Conservation (phyloP, 2,888 invertebrate species). For the Scelioninae gen. 1 region DNA sequence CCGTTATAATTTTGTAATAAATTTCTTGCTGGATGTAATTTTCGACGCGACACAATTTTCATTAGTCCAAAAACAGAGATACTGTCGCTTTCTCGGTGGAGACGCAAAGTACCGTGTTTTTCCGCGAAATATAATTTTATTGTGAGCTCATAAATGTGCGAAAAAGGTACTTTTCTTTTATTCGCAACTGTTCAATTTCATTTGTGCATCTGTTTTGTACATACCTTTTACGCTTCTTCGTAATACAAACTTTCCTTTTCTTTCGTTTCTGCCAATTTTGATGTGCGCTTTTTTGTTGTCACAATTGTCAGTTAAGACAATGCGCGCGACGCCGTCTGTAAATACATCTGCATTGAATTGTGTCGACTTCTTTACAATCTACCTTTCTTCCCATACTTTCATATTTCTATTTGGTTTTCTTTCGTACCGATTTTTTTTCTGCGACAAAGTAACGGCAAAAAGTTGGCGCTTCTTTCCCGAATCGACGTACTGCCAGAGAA, state of each 20-base stretch:
- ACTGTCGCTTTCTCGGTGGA: slow-evolving; percentile 23
- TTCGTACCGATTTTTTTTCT: slow-evolving; percentile 8
- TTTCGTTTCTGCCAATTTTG: slow-evolving; percentile 12
- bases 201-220: slow-evolving; percentile 30
- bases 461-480: slow-evolving; percentile 17
- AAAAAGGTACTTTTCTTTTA: slow-evolving; percentile 9
- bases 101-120: slow-evolving; percentile 28
- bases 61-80: slow-evolving; percentile 29
- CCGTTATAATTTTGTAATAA: too few species aligned
- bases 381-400: not conserved
- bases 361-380: slow-evolving; percentile 1
- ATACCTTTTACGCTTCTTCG: slow-evolving; percentile 11
- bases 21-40: not conserved
- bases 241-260: slow-evolving; percentile 1
- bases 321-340: slow-evolving; percentile 6
- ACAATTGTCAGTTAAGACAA: slow-evolving; percentile 11
- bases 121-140: slow-evolving; percentile 25
- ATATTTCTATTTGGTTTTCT: not conserved
- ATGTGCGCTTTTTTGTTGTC: slow-evolving; percentile 22
- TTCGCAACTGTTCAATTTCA: slow-evolving; percentile 21
- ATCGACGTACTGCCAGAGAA: slow-evolving; percentile 15
- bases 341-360: slow-evolving; percentile 23
- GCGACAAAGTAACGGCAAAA: slow-evolving; percentile 3
- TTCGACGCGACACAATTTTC: slow-evolving; percentile 25
- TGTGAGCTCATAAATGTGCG: slow-evolving; percentile 19